These are phyloP conservation scores for Hemitrygon akajei DNA, from an alignment of 2,797 vertebrate genomes.

Conservation along the genomic window DNA sequence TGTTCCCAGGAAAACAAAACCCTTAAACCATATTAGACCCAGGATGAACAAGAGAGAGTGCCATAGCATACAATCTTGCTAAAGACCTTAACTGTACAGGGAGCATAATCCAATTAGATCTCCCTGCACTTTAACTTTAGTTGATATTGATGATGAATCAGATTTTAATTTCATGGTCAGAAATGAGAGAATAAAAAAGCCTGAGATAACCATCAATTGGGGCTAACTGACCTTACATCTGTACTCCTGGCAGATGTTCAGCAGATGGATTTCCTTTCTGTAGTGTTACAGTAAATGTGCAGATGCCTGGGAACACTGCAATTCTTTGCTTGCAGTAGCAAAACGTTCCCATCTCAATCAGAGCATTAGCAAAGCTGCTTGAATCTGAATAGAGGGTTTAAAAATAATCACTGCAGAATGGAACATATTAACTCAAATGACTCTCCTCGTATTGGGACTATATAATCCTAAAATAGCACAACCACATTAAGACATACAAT, in stretches of 20 bases:
- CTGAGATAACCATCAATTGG: not conserved
- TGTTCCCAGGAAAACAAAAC: not conserved
- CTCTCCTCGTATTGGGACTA: not conserved
- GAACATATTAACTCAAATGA: conserved; percentile 23
- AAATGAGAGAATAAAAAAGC: not conserved
- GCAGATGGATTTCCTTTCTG: conserved; percentile 1
- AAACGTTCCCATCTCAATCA: not conserved
- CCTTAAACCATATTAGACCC: not conserved
- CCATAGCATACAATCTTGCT: not conserved
- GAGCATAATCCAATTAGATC: too few species aligned
- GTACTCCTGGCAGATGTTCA: not conserved
- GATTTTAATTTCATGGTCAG: not conserved
- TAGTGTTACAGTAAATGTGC: not conserved
- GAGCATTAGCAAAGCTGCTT: not conserved
- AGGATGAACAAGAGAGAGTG: not conserved
- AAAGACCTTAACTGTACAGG: not conserved
- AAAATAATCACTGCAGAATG: conserved; percentile 29
- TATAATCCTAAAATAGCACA: conserved; percentile 26
- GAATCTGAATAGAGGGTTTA: not conserved
- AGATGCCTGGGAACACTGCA: conserved; percentile 25
- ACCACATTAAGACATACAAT: conserved; percentile 29
- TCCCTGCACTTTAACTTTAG: not conserved
- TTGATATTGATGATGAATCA: not conserved
- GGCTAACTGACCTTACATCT: not conserved
- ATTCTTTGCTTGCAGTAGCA: not conserved